Evolutionary conservation across 2,797 vertebrate genomes (phyloP).

Genomic region (Darevskia mixta): DNA sequence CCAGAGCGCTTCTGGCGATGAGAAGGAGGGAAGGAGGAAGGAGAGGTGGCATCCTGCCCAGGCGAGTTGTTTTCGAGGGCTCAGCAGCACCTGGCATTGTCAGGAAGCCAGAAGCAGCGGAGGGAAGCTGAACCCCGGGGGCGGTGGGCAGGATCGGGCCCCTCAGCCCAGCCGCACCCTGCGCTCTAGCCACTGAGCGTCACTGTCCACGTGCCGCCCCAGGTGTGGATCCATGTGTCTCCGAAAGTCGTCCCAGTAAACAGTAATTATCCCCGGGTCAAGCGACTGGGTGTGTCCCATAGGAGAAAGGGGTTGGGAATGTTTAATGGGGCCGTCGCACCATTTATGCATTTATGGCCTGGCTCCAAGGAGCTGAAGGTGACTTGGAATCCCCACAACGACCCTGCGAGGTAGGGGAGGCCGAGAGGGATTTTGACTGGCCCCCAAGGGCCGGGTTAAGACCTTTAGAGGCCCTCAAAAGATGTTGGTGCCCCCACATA

Average conservation of each 20-base stretch:
- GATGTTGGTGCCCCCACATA: too few species aligned
- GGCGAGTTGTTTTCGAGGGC: background rate
- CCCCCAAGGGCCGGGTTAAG: too few species aligned
- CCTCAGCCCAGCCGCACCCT: background rate
- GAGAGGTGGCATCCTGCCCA: background rate
- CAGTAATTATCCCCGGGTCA: constrained; percentile 14
- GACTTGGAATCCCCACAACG: too few species aligned
- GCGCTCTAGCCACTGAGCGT: background rate
- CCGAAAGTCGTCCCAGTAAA: constrained; percentile 4
- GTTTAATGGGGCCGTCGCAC: background rate
- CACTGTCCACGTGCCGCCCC: background rate
- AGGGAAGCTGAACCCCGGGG: background rate
- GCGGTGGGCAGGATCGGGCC: background rate
- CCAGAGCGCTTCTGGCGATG: background rate
- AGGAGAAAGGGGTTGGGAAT: background rate
- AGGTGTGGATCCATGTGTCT: background rate
- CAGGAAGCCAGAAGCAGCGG: background rate
- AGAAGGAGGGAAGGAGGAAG: background rate
- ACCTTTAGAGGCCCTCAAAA: too few species aligned
- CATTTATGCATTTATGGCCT: background rate
- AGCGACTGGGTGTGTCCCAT: background rate
- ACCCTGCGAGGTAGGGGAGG: too few species aligned
- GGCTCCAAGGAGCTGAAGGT: background rate
- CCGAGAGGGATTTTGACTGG: too few species aligned
- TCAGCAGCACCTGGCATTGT: background rate